Evolutionary conservation across 2,797 vertebrate species (phyloP).

Genomic region (Rhinogobio ventralis): DNA sequence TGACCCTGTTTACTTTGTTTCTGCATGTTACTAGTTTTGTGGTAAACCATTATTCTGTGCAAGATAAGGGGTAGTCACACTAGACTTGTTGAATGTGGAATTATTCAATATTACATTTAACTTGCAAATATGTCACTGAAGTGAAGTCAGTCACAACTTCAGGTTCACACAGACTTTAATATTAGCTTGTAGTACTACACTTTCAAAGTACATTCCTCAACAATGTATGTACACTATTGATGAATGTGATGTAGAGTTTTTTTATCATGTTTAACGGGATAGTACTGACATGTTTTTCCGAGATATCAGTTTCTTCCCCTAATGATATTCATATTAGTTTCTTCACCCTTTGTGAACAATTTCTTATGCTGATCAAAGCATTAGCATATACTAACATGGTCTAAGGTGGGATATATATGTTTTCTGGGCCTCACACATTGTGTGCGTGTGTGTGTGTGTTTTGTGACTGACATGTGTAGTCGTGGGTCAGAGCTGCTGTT

Average conservation of each 20-base stretch:
- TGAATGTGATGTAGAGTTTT: not conserved
- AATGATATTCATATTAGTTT: no score
- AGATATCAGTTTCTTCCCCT: not conserved
- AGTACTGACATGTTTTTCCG: not conserved
- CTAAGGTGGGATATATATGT: slow-evolving; percentile 20
- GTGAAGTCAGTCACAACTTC: no score
- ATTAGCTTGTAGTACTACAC: not conserved
- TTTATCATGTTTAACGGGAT: not conserved
- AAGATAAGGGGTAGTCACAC: no score
- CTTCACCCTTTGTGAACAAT: not conserved
- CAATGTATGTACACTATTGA: not conserved
- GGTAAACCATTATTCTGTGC: no score
- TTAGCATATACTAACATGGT: slow-evolving; percentile 16
- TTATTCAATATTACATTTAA: no score
- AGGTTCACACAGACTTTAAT: no score
- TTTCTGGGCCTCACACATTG: not conserved
- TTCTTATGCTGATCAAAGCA: slow-evolving; percentile 1
- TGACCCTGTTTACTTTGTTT: no score
- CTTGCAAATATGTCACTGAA: no score
- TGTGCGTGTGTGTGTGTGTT: slow-evolving; percentile 32
- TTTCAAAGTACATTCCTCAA: not conserved
- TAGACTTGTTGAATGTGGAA: no score
- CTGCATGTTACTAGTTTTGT: no score
- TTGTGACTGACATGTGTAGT: slow-evolving; percentile 46
- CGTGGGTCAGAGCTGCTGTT: slow-evolving; percentile 51